Evolutionary conservation across 2,888 invertebrate species (phyloP), one percentile per base, ranked within the genome.

Genomic region (Napeogenes sylphis): DNA sequence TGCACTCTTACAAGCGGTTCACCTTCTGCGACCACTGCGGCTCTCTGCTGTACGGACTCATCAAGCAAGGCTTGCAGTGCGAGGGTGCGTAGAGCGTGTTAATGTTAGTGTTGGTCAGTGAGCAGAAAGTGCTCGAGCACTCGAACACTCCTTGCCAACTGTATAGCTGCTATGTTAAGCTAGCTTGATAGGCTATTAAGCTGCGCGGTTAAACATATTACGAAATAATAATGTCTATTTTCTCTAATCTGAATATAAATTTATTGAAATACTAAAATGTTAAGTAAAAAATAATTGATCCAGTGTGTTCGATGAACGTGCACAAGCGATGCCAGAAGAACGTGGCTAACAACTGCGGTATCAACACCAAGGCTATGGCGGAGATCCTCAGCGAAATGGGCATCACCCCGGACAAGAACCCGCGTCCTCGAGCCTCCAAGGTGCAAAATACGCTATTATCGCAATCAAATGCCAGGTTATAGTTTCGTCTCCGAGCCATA

Each of bases 21-120:
- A 99, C 99, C 42, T 99, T 99, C 92, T 99, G 99, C 92, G 99
- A 99, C 92, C 99, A 99, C 89, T 99, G 99, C 90, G 99, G 99
- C 73, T 98, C 98, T 67, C 92, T 99, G 83, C 93, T 99, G 68
- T 99, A 99, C 86, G 99, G 99, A 35, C 94, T 99, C 77, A 95
- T 98, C 83, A 96, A 95, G 86, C 99, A 99, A 91, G 99, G 99
- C 61, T 92, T 99, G 75, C 98, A 99, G 87, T 99, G 99, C 85
- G 96, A 97, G 92, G 95, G 95, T 95, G 82, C 76, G 38, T 5
- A 1, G 4, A 33, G 3, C 32, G 3, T 13, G 12, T 35, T 21
- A 21, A 21, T 21, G 21, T 21, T 21, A 21, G 21, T 21, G 21
- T 21, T 21, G 21, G 21, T 21, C 21, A 21, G 21, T 21, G 21